Base-by-base conservation (phyloP, 2,888 invertebrate species). In the Kuschelorhynchus macadamiae region DNA sequence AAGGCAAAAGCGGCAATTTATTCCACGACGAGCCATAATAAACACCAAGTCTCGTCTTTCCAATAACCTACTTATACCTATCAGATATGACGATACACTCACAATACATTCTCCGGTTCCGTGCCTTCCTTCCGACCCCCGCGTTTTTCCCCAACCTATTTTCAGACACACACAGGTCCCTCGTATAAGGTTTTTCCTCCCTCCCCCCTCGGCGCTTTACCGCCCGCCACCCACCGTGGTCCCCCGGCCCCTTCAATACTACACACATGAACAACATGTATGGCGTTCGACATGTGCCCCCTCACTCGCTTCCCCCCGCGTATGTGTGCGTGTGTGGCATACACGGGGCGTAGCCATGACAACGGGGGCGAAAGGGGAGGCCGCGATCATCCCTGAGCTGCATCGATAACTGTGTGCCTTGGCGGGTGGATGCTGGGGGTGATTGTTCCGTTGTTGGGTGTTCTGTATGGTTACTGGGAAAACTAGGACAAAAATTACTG, bases 271-370 rank as follows among this genome's bases (percentile, higher is more conserved):
- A 69, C 69, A 68, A 63, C 68, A 64, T 69, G 65, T 69, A 69
- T 69, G 69, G 69, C 69, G 69, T 69, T 69, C 69, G 69, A 69
- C 69, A 69, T 69, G 69, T 67, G 56, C 53, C 25, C 44, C 62
- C 60, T 17, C 49, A 11, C 14, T 46, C 52, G 47, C 36, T 32
- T 18, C 25, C 55, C 55, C 59, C 17, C 44, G 14, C 47, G 47
- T 50, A 60, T 69, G 65, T 57, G 69, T 69, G 69, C 65, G 69
- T 69, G 69, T 69, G 69, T 65, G 69, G 69, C 65, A 69, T 69
- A 63, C 64, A 64, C 59, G 68, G 68, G 64, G 64, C 63, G 63
- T 64, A 63, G 36, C 63, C 53, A 68, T 68, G 63, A 47, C 36
- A 36, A 64, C 68, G 56, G 36, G 47, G 41, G 66, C 39, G 20